Conservation (phyloP, 2,888 invertebrate genomes). For the Xestia xanthographa region DNA sequence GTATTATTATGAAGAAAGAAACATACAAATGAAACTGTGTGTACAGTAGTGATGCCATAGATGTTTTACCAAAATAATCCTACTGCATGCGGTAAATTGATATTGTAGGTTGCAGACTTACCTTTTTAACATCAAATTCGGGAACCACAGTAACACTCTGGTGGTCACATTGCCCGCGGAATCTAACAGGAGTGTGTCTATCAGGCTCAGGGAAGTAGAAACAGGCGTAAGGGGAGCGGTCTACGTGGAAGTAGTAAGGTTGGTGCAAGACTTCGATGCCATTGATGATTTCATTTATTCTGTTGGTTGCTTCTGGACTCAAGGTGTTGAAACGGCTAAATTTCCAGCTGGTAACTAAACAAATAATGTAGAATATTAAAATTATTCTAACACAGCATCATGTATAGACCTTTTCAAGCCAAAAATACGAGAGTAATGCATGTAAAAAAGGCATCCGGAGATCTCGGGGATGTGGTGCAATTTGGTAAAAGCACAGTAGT, state of each 20-base stretch:
- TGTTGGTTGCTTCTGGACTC: conserved; percentile 57
- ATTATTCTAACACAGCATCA: no score
- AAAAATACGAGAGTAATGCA: background rate
- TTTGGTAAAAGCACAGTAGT: background rate
- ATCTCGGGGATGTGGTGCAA: background rate
- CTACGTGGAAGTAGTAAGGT: conserved; percentile 69
- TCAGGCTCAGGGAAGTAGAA: conserved; percentile 65
- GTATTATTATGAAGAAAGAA: background rate
- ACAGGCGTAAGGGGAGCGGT: conserved; percentile 68
- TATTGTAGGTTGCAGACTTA: conserved; percentile 39
- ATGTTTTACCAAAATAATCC: background rate
- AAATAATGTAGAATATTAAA: background rate
- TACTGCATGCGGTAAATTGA: background rate
- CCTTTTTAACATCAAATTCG: conserved; percentile 55
- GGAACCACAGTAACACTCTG: conserved; percentile 50
- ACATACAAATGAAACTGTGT: background rate
- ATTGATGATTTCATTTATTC: conserved; percentile 69
- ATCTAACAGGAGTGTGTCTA: conserved; percentile 40
- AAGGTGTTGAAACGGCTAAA: conserved; percentile 73
- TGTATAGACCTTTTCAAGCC: rapidly evolving
- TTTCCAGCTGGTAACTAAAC: conserved; percentile 80
- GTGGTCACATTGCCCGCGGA: conserved; percentile 61
- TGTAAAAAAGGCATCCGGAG: background rate
- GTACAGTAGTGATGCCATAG: background rate
- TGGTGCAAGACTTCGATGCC: conserved; percentile 70